Evolutionary conservation across 2,797 vertebrate genomes (phyloP).

Genomic region (Myripristis murdjan): DNA sequence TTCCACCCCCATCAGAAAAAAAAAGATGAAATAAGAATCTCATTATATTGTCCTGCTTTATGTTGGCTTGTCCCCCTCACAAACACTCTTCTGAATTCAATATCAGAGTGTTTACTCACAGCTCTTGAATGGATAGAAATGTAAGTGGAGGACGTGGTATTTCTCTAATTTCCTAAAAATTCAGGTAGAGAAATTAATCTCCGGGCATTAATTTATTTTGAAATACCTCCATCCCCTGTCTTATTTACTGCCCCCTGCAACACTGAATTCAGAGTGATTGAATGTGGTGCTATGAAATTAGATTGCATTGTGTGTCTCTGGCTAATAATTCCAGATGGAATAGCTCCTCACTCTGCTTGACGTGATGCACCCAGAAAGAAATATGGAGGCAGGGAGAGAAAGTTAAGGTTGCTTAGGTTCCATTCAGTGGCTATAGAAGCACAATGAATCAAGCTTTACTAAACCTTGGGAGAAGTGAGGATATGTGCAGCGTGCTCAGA

Average conservation of each 20-base stretch:
- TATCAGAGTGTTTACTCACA: conserved; percentile 80
- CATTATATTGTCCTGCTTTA: conserved; percentile 85
- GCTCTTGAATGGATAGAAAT: conserved; percentile 74
- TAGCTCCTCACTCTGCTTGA: conserved; percentile 77
- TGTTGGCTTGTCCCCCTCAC: conserved; percentile 80
- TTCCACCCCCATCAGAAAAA: conserved; percentile 82
- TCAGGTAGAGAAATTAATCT: conserved; percentile 73
- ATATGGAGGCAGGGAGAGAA: conserved; percentile 72
- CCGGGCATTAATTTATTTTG: conserved; percentile 77
- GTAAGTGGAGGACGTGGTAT: conserved; percentile 73
- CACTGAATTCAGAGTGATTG: conserved; percentile 79
- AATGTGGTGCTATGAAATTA: conserved; percentile 83
- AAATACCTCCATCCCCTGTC: conserved; percentile 75
- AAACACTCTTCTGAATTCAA: conserved; percentile 81
- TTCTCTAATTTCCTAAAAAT: conserved; percentile 83
- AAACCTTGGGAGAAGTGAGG: conserved; percentile 77
- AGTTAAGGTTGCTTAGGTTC: conserved; percentile 76
- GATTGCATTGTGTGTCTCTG: conserved; percentile 84
- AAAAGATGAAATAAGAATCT: conserved; percentile 85
- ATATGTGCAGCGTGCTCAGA: conserved; percentile 76
- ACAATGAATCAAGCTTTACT: conserved; percentile 79
- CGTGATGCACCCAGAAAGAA: conserved; percentile 72
- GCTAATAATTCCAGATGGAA: conserved; percentile 86
- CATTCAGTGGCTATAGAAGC: conserved; percentile 68
- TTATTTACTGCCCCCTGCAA: conserved; percentile 79